A percentile compares a stretch with the other conserved stretches of the same genome.
These are phyloP conservation scores for Mobula hypostoma DNA, from an alignment of 2,113 vertebrate species.

Conservation along the genomic window DNA sequence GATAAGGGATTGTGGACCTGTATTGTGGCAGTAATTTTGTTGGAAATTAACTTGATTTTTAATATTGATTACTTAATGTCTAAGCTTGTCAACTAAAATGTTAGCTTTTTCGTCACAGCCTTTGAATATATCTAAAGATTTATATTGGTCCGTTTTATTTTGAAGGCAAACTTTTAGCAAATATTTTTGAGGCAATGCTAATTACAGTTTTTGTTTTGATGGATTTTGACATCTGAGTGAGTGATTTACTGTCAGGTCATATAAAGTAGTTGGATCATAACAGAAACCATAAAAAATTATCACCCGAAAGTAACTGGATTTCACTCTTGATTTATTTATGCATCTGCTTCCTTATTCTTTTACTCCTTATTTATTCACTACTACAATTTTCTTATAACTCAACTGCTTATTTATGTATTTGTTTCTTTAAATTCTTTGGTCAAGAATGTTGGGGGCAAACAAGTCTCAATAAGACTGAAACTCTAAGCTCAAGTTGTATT, in stretches of 20 bases:
- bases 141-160: background rate
- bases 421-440: background rate
- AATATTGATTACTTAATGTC: background rate
- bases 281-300: conserved; percentile 50
- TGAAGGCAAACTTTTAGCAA: background rate
- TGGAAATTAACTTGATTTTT: background rate
- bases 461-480: background rate
- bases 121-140: conserved; percentile 16
- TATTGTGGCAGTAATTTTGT: background rate
- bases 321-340: background rate
- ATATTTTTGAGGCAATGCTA: background rate
- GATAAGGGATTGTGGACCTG: too few relatives aligned
- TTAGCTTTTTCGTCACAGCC: background rate
- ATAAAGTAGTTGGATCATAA: conserved; percentile 53
- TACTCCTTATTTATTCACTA: too few relatives aligned
- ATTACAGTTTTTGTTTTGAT: conserved; percentile 34
- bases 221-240: conserved; percentile 50
- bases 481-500: background rate
- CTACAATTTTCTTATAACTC: background rate
- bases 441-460: background rate
- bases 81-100: background rate
- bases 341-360: background rate
- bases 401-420: background rate
- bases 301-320: conserved; percentile 8
- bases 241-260: conserved; percentile 48